Evolutionary conservation across 1,140 invertebrate genomes (phyloP).

Genomic region (Drosophila equinoxialis): DNA sequence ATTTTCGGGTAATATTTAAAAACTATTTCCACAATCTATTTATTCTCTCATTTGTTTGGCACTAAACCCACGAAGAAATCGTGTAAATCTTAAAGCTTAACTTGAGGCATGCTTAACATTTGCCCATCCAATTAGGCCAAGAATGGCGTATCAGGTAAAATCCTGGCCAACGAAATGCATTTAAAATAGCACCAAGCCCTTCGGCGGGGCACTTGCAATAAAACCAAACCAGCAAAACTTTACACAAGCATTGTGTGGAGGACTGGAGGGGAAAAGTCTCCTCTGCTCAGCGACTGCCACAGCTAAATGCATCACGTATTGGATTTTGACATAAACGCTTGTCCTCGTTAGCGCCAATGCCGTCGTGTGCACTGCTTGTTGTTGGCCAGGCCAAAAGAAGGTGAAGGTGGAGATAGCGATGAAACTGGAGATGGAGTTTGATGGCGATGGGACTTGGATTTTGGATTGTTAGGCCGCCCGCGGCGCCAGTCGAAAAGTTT

Average conservation of each 20-base stretch:
- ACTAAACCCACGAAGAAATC: neutral
- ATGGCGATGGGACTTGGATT: slow-evolving; percentile 24
- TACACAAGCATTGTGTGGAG: slow-evolving; percentile 22
- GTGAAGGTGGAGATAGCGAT: slow-evolving; percentile 37
- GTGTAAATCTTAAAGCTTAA: slow-evolving; percentile 39
- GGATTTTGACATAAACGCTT: slow-evolving; percentile 81
- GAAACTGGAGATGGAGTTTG: slow-evolving; percentile 33
- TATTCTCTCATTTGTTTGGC: slow-evolving; percentile 7
- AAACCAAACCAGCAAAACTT: slow-evolving; percentile 20
- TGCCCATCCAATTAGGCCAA: slow-evolving; percentile 73
- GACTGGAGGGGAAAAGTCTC: slow-evolving; percentile 17
- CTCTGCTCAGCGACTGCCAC: slow-evolving; percentile 8
- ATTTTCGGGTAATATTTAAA: neutral
- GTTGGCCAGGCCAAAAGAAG: slow-evolving; percentile 17
- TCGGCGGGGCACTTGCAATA: slow-evolving; percentile 31
- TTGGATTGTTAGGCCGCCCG: slow-evolving; percentile 49
- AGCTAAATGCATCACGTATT: slow-evolving; percentile 80
- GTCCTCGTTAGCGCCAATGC: slow-evolving; percentile 77
- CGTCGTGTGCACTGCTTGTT: slow-evolving; percentile 59
- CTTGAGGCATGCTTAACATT: slow-evolving; percentile 52
- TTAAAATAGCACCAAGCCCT: slow-evolving; percentile 51
- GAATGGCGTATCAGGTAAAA: slow-evolving; percentile 76
- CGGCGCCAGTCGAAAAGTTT: slow-evolving; percentile 67
- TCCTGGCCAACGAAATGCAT: slow-evolving; percentile 67
- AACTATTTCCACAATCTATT: slow-evolving; percentile 1